Conservation (phyloP, 2,797 vertebrate species). For the Syngnathus rostellatus region DNA sequence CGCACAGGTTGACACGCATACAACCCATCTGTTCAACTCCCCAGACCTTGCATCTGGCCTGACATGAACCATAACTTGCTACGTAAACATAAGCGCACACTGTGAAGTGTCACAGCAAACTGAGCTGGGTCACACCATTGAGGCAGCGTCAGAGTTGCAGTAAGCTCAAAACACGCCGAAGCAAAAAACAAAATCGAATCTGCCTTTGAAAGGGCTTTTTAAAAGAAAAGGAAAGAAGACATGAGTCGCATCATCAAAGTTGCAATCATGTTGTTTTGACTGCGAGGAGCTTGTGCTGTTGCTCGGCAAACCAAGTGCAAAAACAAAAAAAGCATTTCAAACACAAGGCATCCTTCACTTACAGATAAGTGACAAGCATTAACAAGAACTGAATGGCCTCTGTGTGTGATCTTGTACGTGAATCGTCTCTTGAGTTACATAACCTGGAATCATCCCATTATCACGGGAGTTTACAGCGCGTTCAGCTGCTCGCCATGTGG, state of each 20-base stretch:
- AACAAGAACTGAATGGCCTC: constrained; percentile 1
- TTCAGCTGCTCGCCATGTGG: constrained; percentile 45
- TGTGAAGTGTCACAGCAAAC: constrained; percentile 10
- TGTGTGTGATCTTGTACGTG: constrained; percentile 17
- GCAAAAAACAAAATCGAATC: constrained; percentile 29
- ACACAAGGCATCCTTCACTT: constrained; percentile 16
- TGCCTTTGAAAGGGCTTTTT: constrained; percentile 15
- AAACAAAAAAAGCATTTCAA: constrained; percentile 16
- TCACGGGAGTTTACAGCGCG: constrained; percentile 25
- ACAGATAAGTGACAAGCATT: background rate
- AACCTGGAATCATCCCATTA: constrained; percentile 31
- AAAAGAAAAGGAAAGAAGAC: constrained; percentile 10
- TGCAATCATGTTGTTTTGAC: constrained; percentile 19
- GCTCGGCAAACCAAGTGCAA: constrained; percentile 21
- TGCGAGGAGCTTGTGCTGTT: constrained; percentile 33
- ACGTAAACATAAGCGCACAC: constrained; percentile 21
- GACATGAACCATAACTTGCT: constrained; percentile 44
- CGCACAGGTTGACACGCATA: constrained; percentile 20
- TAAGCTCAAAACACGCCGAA: constrained; percentile 18
- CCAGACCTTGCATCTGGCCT: constrained; percentile 48
- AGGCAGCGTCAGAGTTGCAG: constrained; percentile 21
- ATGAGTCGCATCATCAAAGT: constrained; percentile 19
- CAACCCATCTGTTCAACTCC: constrained; percentile 54
- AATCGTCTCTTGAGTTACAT: constrained; percentile 16
- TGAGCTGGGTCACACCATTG: constrained; percentile 12